Base-by-base conservation (phyloP, 2,888 invertebrate genomes). In the Thelaira solivaga region DNA sequence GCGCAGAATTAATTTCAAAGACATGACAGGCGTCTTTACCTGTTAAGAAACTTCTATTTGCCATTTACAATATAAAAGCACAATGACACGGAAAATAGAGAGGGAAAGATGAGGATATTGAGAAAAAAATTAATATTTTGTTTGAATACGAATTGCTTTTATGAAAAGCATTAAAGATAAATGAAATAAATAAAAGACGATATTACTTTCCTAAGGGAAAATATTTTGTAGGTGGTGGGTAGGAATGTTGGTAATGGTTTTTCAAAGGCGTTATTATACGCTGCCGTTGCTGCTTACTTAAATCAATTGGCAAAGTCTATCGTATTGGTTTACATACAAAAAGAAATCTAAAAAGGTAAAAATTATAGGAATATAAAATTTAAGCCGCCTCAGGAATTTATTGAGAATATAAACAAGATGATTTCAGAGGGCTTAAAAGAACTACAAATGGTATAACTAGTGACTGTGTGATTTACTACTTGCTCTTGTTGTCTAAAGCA, bases 41-140 rank as follows among this genome's bases (percentile, higher is more conserved):
- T 36, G 47, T 69, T 26, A 36, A 47, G 43, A 62, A 31, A 43
- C 43, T 53, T 5, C 11, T 34, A 57, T 57, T 73, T 31, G 65
- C 31, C 73, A 59, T 73, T 65, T 51, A 43, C 34, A 22, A 41
- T 41, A 13, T 43, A 47, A 43, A 41, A 26, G 41, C 57, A 69
- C 59, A 69, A 72, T 55, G 71, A 72, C 62, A 47, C 16, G 55
- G n/a, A n/a, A n/a, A n/a, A n/a, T n/a, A n/a, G n/a, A n/a, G n/a
- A n/a, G n/a, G n/a, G n/a, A n/a, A n/a, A n/a, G 55, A 55, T 55
- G 62, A 57, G 72, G 47, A 11, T 34, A n/a, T 36, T 11, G 18
- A 59, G n/a, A 22, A 6, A 18, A 29, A 59, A 18, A 1, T 13
- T 29, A 43, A 59, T 11, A n/a, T n/a, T 41, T 41, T 57, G 31